Base-by-base conservation (phyloP, 2,797 vertebrate genomes). In the Antennarius maculatus region DNA sequence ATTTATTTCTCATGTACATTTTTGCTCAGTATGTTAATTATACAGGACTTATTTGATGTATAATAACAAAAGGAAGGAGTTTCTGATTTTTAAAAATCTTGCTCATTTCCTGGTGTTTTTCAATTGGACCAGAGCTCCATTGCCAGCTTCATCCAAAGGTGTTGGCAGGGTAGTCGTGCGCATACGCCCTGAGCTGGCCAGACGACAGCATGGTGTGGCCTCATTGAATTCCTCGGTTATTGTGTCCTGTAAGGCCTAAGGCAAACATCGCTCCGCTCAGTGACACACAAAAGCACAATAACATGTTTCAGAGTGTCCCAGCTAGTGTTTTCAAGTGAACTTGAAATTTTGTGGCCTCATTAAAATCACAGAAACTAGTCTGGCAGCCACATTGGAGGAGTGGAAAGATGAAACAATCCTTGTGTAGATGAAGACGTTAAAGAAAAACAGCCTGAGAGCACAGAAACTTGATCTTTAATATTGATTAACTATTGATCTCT, bases 241-340 rank as follows among this genome's bases (percentile, higher is more conserved):
- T 80, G 61, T 58, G 70, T 69, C 69, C 51, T 61, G 52, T 84
- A 27, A 66, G 74, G 61, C 81, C 77, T 50, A 16, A 80, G 83
- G 81, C 71, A 76, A 84, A 74, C 78, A 50, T 61, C 56, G 70
- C 68, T 57, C 41, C 14, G 17, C 57, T 69, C 60, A 62, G 58
- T 76, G 71, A 82, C 71, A 82, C 77, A 85, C 60, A 74, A 84
- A 80, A 69, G 61, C 58, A 71, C 69, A 85, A 75, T 54, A 72
- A 81, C 62, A 48, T 1, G 29, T 76, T 69, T 61, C 61, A 67
- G 46, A 70, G 46, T 66, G 56, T 50, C 62, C 43, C 49, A 48
- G 61, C 48, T 76, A 71, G 45, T 57, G 49, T 69, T 74, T 76
- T 68, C 50, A 78, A 34, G 72, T 67, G 68, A 80, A 61, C 18